Evolutionary conservation across 2,888 invertebrate genomes (phyloP).

Genomic region (Trachelus iudaicus): DNA sequence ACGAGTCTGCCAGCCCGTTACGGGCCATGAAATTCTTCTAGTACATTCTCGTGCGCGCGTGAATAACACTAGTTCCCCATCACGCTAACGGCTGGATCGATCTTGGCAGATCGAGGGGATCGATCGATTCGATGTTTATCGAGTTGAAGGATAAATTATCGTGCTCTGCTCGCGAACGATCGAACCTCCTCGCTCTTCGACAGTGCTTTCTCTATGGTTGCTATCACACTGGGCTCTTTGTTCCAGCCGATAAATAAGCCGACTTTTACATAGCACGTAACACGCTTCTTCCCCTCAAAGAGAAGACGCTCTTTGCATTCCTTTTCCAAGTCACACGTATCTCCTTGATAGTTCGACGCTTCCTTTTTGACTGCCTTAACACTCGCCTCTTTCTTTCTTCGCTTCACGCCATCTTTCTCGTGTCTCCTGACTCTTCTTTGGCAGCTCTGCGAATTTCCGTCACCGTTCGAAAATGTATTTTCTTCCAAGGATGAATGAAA

Average conservation of each 20-base stretch:
- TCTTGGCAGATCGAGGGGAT: neutral
- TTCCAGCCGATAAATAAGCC: neutral
- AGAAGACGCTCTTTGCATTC: neutral
- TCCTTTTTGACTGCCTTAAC: neutral
- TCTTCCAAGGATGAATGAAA: neutral
- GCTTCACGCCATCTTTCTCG: slow-evolving; percentile 11
- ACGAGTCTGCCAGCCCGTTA: neutral
- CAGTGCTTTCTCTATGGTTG: slow-evolving; percentile 8
- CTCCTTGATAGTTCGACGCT: neutral
- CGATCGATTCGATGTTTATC: neutral
- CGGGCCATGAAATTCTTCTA: neutral
- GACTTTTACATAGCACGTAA: neutral
- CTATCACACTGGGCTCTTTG: slow-evolving; percentile 4
- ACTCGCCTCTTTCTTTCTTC: neutral
- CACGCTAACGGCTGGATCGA: neutral
- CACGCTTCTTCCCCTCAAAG: neutral
- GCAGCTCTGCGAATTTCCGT: slow-evolving; percentile 11
- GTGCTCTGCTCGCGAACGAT: neutral
- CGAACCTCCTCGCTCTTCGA: neutral
- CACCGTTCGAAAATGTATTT: neutral
- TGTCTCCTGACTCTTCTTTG: neutral
- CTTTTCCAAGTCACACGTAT: neutral
- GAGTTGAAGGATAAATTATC: neutral
- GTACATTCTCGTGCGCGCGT: neutral
- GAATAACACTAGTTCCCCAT: neutral